A percentile compares a stretch with the other conserved stretches of the same genome.
Conservation (phyloP, 2,888 invertebrate species). For the Psylliodes chrysocephalus region DNA sequence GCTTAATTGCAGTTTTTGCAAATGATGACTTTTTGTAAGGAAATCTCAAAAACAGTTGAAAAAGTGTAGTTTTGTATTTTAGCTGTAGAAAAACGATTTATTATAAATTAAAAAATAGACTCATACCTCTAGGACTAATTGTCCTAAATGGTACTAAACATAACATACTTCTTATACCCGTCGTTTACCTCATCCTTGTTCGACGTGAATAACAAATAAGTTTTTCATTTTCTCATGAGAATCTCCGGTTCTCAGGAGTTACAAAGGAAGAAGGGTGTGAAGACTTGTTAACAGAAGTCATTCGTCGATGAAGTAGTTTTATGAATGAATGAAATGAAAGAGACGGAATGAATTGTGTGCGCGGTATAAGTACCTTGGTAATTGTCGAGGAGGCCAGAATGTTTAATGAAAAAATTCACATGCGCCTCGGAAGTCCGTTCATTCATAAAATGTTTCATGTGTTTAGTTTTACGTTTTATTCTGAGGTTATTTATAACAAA, state of each 20-base stretch:
- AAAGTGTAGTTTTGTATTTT: too few relatives aligned
- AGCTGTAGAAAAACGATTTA: background rate
- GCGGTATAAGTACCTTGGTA: background rate
- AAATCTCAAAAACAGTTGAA: too few relatives aligned
- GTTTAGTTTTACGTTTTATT: too few relatives aligned
- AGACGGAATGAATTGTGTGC: background rate
- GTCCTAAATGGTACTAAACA: slow-evolving; percentile 11
- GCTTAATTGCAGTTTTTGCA: too few relatives aligned
- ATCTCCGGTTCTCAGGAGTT: slow-evolving; percentile 40
- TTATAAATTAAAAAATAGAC: background rate
- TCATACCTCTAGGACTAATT: background rate
- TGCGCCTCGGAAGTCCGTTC: background rate
- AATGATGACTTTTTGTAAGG: too few relatives aligned
- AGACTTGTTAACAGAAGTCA: slow-evolving; percentile 44
- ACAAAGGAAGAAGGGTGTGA: slow-evolving; percentile 45
- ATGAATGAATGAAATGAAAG: slow-evolving; percentile 26
- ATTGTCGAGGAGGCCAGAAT: background rate
- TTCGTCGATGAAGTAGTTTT: slow-evolving; percentile 23
- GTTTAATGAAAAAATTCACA: background rate
- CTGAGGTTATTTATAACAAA: too few relatives aligned
- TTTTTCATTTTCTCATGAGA: slow-evolving; percentile 39
- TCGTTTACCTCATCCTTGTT: slow-evolving; percentile 30
- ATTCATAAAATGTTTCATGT: slow-evolving; percentile 1
- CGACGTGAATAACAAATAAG: slow-evolving; percentile 36
- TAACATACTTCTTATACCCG: slow-evolving; percentile 7